Base-by-base conservation (phyloP, 2,797 vertebrate species). In the Microctenopoma lineatum region DNA sequence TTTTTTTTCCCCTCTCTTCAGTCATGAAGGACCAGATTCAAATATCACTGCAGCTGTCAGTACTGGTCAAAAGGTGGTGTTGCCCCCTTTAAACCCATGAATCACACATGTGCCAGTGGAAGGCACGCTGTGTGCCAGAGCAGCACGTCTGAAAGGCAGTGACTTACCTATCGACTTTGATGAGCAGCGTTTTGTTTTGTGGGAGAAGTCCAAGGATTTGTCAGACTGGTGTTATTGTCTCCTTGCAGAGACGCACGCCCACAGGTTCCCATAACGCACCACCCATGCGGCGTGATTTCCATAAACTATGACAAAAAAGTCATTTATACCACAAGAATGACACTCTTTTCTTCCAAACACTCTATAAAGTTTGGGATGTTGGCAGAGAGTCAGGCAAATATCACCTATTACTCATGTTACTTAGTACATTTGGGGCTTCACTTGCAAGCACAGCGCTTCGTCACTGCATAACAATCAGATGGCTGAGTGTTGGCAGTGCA, bases 361-460 rank as follows among this genome's bases (percentile, higher is more conserved):
- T 64, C 72, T 14, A 54, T 56, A 90, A 91, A 91, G 87, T 92
- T 92, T 88, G 67, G 82, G 80, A 73, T 88, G 82, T 83, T 91
- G 90, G 89, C 87, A 89, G 75, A 73, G 84, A 89, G 80, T 87
- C 87, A 87, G 86, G 76, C 91, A 89, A 94, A 93, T 93, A 90
- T 92, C 92, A 93, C 88, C 87, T 93, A 93, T 95, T 94, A 94
- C 92, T 95, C 94, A 95, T 93, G 87, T 90, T 88, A 93, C 87
- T 94, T 93, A 86, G 92, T 94, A 91, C 92, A 94, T 94, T 91
- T 92, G 90, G 92, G 91, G 90, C 90, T 90, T 83, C 91, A 89
- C 93, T 93, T 92, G 88, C 89, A 90, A 92, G 91, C 92, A 87
- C 90, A 87, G 89, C 90, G 91, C 92, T 87, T 93, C 89, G 92